Evolutionary conservation across 2,113 vertebrate genomes (phyloP), one percentile per base, ranked within the genome.

Genomic region (Dipodomys ordii): DNA sequence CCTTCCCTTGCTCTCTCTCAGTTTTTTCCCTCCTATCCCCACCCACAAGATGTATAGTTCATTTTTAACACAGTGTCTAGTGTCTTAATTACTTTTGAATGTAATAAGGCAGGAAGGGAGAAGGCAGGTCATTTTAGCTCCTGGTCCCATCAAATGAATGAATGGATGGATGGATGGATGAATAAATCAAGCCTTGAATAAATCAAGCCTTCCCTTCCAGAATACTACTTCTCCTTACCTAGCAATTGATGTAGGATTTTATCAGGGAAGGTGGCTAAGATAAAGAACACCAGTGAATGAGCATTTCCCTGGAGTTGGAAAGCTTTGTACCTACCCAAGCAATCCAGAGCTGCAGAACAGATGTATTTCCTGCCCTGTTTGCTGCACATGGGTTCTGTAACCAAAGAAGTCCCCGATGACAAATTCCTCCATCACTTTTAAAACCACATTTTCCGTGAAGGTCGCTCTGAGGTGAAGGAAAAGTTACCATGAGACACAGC

Each of bases 381-480:
- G 83, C 72, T 90, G 85, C 90, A 60, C 76, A 79, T 82, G 90
- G 88, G 84, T 71, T 93, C 93, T 94, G 94, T 93, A 97, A 97
- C 85, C 77, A n/a, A 92, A 96, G 94, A 95, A 60, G 88, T 95
- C 95, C 94, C 92, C 2, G n/a, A 65, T 88, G 94, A 93, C 92
- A 69, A 87, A 97, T 96, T 93, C 94, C 90, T 96, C 95, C 83
- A 94, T 86, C 95, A 86, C 90, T 93, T 90, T 95, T 67, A 83
- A 95, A 96, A 97, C 95, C 95, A 30, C 92, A 95, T 96, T 97
- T 97, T 95, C 95, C 93, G 88, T 19, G 92, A 96, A 95, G 92
- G 90, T 86, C 94, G 96, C 88, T 92, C 71, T 3, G 93, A 92
- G 79, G 93, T 95, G 92, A 96, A 94, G 92, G 71, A 68, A 89